These are phyloP conservation scores for Campoplex nolae DNA, from an alignment of 2,888 invertebrate species.

Conservation along the genomic window DNA sequence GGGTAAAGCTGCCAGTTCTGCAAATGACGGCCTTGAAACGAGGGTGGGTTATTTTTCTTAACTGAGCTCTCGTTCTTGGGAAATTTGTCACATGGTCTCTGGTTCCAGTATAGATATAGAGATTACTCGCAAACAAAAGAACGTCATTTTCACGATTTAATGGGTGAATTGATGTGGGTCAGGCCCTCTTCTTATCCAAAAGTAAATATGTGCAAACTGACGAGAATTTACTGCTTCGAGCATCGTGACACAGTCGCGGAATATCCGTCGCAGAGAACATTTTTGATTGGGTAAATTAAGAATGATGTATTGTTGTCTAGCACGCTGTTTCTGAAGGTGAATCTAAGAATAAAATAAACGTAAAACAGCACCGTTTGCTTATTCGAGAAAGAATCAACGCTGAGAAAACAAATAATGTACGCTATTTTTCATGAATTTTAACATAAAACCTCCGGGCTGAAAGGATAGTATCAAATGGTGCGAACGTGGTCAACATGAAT, in stretches of 20 bases:
- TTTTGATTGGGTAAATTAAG: neutral
- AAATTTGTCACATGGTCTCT: constrained; percentile 59
- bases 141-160: constrained; percentile 5
- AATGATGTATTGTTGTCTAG: neutral
- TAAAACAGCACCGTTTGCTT: neutral
- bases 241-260: neutral
- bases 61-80: constrained; percentile 29
- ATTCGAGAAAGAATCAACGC: neutral
- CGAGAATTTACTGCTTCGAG: neutral
- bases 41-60: constrained; percentile 52
- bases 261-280: neutral
- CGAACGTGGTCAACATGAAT: constrained; percentile 40
- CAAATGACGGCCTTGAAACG: constrained; percentile 57
- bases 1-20: constrained; percentile 50
- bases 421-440: neutral
- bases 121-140: constrained; percentile 13
- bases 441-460: neutral
- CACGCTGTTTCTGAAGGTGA: neutral
- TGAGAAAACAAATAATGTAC: neutral
- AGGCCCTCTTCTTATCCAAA: neutral
- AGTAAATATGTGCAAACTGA: neutral
- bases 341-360: neutral
- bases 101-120: neutral
- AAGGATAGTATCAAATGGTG: constrained; percentile 3
- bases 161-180: neutral